Conservation (phyloP, 2,113 vertebrate genomes). For the Phylloscopus trochilus region DNA sequence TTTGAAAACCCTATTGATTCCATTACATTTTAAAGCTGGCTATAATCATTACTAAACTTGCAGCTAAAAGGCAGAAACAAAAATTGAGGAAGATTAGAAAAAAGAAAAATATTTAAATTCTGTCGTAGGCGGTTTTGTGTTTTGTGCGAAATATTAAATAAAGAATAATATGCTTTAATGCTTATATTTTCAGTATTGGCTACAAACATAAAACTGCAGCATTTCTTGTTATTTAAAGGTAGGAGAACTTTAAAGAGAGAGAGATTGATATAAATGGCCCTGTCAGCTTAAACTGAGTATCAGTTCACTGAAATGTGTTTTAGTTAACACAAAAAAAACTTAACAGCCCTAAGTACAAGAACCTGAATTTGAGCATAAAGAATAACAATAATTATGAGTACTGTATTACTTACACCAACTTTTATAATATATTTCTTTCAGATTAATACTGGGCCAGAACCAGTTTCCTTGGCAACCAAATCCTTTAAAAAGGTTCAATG, state of each 20-base stretch:
- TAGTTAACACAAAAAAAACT: slow-evolving; percentile 49
- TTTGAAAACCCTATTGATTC: slow-evolving; percentile 73
- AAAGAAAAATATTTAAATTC: slow-evolving; percentile 75
- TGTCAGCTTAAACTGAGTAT: slow-evolving; percentile 58
- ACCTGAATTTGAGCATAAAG: slow-evolving; percentile 38
- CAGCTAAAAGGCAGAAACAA: slow-evolving; percentile 57
- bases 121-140: slow-evolving; percentile 63
- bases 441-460: slow-evolving; percentile 90
- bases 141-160: slow-evolving; percentile 63
- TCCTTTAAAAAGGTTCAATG: slow-evolving; percentile 78
- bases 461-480: slow-evolving; percentile 93
- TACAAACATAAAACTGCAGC: slow-evolving; percentile 41
- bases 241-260: slow-evolving; percentile 54
- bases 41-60: slow-evolving; percentile 61
- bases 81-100: slow-evolving; percentile 59
- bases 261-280: slow-evolving; percentile 54
- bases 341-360: slow-evolving; percentile 23
- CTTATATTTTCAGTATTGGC: slow-evolving; percentile 31
- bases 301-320: slow-evolving; percentile 41
- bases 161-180: slow-evolving; percentile 47
- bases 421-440: slow-evolving; percentile 78
- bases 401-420: slow-evolving; percentile 62
- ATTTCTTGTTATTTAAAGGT: slow-evolving; percentile 44
- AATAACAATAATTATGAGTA: slow-evolving; percentile 41
- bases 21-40: slow-evolving; percentile 46